These are phyloP conservation scores for Lordiphosa collinella DNA, from an alignment of 1,140 invertebrate genomes.

Conservation along the genomic window DNA sequence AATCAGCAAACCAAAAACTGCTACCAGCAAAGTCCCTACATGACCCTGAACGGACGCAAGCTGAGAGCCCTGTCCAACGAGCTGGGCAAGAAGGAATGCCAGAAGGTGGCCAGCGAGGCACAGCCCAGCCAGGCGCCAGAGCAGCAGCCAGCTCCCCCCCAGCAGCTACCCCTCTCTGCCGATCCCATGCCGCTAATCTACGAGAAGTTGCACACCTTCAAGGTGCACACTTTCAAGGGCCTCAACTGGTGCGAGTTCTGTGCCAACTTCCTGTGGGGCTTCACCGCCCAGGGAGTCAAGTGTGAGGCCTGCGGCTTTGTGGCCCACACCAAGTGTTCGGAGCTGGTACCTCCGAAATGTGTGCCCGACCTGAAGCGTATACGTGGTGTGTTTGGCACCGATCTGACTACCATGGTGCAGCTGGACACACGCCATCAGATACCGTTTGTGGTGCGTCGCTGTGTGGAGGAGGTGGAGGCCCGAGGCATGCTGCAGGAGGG, in stretches of 20 bases:
- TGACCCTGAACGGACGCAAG: slow-evolving; percentile 87
- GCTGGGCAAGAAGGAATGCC: slow-evolving; percentile 40
- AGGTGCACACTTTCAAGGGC: slow-evolving; percentile 92
- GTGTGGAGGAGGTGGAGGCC: slow-evolving; percentile 91
- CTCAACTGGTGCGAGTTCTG: slow-evolving; percentile 96
- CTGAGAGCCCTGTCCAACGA: slow-evolving; percentile 82
- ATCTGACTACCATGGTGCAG: slow-evolving; percentile 92
- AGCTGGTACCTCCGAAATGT: slow-evolving; percentile 91
- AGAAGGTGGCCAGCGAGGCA: not conserved
- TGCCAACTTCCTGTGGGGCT: slow-evolving; percentile 96
- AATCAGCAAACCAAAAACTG: slow-evolving; percentile 86
- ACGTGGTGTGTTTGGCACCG: slow-evolving; percentile 92
- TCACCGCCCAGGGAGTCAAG: slow-evolving; percentile 94
- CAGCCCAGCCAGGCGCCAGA: not conserved
- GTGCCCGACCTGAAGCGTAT: slow-evolving; percentile 92
- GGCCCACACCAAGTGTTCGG: slow-evolving; percentile 92
- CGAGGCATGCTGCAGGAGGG: slow-evolving; percentile 91
- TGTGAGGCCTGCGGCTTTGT: slow-evolving; percentile 95
- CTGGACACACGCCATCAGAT: slow-evolving; percentile 84
- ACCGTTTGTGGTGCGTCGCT: slow-evolving; percentile 91
- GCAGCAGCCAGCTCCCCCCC: not conserved
- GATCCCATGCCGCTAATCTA: slow-evolving; percentile 73
- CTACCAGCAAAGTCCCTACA: slow-evolving; percentile 93
- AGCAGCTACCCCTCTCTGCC: too few species aligned
- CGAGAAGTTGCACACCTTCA: slow-evolving; percentile 86